Percentiles rank a stretch among this genome's conserved stretches.
phyloP scores from a whole-genome alignment of 2,888 invertebrate genomes.

The Onchidella celtica region DNA sequence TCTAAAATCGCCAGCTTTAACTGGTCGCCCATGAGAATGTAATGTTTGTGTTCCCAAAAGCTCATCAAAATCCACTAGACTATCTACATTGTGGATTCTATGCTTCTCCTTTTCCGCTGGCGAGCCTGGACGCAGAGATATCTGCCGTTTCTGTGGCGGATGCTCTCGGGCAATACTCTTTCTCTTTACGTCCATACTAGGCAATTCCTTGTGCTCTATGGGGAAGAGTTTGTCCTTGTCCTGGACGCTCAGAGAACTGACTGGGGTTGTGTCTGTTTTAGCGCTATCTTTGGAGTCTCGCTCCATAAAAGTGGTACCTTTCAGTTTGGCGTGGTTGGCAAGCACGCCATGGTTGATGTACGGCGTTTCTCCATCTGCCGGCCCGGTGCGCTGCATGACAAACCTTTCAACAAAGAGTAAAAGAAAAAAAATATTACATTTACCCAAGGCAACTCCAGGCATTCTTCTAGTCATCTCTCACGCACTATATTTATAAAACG shows the following conservation, averaged over 20 bases:
- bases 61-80: constrained; percentile 3
- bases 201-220: neutral
- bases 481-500: too few species aligned
- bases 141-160: constrained; percentile 1
- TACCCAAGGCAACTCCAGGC: too few species aligned
- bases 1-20: constrained; percentile 26
- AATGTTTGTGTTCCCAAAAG: neutral
- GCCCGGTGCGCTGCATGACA: constrained; percentile 51
- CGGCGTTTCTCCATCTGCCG: constrained; percentile 17
- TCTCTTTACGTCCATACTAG: neutral
- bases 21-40: neutral
- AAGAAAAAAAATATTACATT: neutral
- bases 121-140: constrained; percentile 31
- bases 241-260: constrained; percentile 10
- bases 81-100: constrained; percentile 29
- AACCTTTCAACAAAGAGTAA: constrained; percentile 28
- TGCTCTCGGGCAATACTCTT: constrained; percentile 38
- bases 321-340: constrained; percentile 20
- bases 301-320: constrained; percentile 1
- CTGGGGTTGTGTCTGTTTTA: constrained; percentile 25
- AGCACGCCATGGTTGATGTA: constrained; percentile 55
- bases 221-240: constrained; percentile 30
- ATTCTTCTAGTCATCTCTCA: too few species aligned
- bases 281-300: constrained; percentile 40
- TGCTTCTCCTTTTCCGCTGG: constrained; percentile 48